These are phyloP conservation scores for Distichodus sexfasciatus DNA, from an alignment of 2,797 vertebrate species.

Conservation along the genomic window DNA sequence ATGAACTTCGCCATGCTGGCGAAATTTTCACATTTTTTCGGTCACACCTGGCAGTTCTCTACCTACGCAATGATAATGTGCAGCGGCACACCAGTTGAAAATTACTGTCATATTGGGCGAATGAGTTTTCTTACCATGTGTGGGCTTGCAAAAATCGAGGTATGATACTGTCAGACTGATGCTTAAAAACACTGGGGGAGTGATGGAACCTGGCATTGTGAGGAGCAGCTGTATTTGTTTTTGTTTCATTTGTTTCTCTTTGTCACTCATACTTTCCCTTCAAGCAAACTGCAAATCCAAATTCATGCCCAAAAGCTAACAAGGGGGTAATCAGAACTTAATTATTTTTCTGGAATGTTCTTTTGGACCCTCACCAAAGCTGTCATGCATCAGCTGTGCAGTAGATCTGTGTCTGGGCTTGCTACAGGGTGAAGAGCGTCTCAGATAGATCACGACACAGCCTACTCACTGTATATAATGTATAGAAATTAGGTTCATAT, in stretches of 20 bases:
- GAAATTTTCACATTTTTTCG: no score
- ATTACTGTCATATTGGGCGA: no score
- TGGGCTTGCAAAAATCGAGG: no score
- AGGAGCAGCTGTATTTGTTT: neutral
- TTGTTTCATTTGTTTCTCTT: neutral
- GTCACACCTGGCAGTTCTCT: no score
- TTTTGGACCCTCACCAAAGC: slow-evolving; percentile 62
- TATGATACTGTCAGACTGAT: neutral
- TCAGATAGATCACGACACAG: no score
- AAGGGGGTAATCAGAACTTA: slow-evolving; percentile 54
- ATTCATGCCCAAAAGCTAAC: slow-evolving; percentile 47
- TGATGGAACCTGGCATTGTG: neutral
- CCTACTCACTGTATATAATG: no score
- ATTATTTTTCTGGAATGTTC: slow-evolving; percentile 74
- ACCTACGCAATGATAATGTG: no score
- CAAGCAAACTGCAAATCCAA: slow-evolving; percentile 51
- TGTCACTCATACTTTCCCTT: neutral
- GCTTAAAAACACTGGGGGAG: neutral
- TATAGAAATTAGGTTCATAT: no score
- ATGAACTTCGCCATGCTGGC: no score
- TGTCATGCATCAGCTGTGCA: slow-evolving; percentile 59
- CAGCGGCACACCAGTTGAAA: no score
- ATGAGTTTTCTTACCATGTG: no score
- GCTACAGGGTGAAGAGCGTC: neutral
- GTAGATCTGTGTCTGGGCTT: slow-evolving; percentile 64